phyloP scores from a whole-genome alignment of 2,888 invertebrate genomes.

The Perizoma flavofasciatum region DNA sequence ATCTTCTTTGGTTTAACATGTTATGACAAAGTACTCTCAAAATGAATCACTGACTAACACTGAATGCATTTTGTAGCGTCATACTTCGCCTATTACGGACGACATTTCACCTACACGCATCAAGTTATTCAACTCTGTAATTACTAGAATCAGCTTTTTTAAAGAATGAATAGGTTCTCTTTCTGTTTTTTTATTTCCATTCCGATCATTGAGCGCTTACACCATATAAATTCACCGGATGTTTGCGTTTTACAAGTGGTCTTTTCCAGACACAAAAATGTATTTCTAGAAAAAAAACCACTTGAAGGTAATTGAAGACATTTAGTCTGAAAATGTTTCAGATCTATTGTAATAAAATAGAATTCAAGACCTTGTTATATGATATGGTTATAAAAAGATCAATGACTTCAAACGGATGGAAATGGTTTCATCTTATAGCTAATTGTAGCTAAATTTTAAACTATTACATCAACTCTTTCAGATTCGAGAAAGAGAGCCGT shows the following conservation, averaged over 20 bases:
- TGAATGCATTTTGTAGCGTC: conserved; percentile 12
- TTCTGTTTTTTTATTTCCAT: not conserved
- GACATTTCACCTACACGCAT: conserved; percentile 20
- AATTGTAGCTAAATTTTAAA: not conserved
- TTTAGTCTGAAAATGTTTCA: not conserved
- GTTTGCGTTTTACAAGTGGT: not conserved
- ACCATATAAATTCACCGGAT: not conserved
- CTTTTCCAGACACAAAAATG: not conserved
- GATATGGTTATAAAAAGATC: no score
- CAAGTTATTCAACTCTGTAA: conserved; percentile 18
- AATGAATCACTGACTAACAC: conserved; percentile 11
- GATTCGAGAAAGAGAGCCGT: conserved; percentile 22
- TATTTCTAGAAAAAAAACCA: no score
- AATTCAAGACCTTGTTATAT: no score
- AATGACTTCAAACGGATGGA: no score
- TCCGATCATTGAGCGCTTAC: not conserved
- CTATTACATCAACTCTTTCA: conserved; percentile 25
- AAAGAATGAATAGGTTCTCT: not conserved
- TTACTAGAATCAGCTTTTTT: not conserved
- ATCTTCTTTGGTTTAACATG: no score
- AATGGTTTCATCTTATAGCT: no score
- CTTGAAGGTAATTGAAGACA: not conserved
- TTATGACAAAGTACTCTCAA: not conserved
- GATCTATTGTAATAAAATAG: no score
- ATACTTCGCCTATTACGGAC: conserved; percentile 23